Conservation (phyloP, 2,888 invertebrate genomes). For the Xanthia icteritia region DNA sequence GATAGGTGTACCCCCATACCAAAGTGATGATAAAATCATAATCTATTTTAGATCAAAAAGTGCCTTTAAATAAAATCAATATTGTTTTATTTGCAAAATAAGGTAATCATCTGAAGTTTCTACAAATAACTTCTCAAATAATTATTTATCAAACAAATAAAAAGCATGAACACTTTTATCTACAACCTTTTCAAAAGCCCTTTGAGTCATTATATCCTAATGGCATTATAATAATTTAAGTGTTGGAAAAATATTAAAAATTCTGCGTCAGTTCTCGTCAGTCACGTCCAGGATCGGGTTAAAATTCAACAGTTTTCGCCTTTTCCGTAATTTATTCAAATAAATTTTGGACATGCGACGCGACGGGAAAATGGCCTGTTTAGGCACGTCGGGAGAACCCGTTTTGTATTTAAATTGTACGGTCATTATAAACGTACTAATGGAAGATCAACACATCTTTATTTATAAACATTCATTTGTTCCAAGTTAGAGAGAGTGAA, state of each 20-base stretch:
- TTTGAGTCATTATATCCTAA: constrained; percentile 65
- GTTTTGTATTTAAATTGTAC: constrained; percentile 68
- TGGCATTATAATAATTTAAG: constrained; percentile 72
- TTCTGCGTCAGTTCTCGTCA: constrained; percentile 67
- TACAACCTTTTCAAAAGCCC: constrained; percentile 51
- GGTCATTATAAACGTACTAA: constrained; percentile 64
- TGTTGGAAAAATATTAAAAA: constrained; percentile 73
- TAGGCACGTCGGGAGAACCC: constrained; percentile 69
- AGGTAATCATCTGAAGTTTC: neutral
- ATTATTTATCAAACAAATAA: constrained; percentile 24
- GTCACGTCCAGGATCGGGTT: constrained; percentile 80
- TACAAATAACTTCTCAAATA: neutral
- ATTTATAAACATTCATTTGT: constrained; percentile 57
- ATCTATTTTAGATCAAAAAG: neutral
- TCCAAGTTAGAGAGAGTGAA: constrained; percentile 6
- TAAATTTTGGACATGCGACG: constrained; percentile 85
- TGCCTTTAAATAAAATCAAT: neutral
- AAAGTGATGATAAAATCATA: neutral
- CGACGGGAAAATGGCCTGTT: constrained; percentile 80
- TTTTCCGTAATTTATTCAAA: constrained; percentile 86
- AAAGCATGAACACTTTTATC: constrained; percentile 35
- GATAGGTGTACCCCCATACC: no score
- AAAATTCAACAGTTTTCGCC: constrained; percentile 87
- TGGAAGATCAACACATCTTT: constrained; percentile 64
- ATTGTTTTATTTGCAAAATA: neutral